Conservation (phyloP, 2,888 invertebrate species). For the Mesoligia furuncula region DNA sequence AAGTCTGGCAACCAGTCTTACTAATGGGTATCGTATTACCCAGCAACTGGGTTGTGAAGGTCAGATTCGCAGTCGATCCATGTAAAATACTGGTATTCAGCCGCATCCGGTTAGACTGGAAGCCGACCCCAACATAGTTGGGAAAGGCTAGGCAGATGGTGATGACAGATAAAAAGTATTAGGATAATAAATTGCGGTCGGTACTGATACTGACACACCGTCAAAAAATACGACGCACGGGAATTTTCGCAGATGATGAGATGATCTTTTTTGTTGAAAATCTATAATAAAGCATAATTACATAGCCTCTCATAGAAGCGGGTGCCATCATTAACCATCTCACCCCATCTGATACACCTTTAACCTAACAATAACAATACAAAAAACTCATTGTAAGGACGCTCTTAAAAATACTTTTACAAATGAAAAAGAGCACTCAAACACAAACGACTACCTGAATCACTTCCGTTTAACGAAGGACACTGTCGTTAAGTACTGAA, state of each 20-base stretch:
- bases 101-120: no score
- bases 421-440: constrained; percentile 85
- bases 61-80: no score
- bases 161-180: not conserved
- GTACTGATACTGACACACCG: no score
- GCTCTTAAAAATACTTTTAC: constrained; percentile 76
- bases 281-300: constrained; percentile 3
- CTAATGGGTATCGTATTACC: no score
- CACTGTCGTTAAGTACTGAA: constrained; percentile 81
- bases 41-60: no score
- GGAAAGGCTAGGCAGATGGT: no score
- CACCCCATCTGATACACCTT: constrained; percentile 61
- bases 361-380: constrained; percentile 77
- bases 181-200: not conserved
- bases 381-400: constrained; percentile 75
- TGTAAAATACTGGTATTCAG: no score
- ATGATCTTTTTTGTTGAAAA: not conserved
- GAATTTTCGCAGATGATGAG: constrained; percentile 10
- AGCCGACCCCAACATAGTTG: no score
- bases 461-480: constrained; percentile 84
- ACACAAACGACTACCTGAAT: constrained; percentile 86
- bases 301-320: no score
- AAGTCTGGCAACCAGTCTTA: no score
- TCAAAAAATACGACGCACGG: no score
- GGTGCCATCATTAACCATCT: constrained; percentile 16